Evolutionary conservation across 2,888 invertebrate genomes (phyloP).

Genomic region (Exephanes ischioxanthus): DNA sequence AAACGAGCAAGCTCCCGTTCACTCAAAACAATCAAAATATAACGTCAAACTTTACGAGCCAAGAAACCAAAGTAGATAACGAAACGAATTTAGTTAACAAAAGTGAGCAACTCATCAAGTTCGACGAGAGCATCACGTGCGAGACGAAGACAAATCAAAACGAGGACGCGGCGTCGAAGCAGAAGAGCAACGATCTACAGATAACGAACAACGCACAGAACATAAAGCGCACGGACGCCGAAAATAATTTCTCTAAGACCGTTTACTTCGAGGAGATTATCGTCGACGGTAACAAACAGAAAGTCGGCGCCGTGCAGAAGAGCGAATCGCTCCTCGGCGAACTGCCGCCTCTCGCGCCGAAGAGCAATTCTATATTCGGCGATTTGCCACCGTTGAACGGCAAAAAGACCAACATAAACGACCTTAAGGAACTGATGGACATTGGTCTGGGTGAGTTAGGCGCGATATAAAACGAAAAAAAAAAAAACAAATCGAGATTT

Average conservation of each 20-base stretch:
- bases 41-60: constrained; percentile 70
- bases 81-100: constrained; percentile 76
- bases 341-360: constrained; percentile 78
- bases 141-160: constrained; percentile 78
- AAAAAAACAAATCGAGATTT: not conserved
- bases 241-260: constrained; percentile 80
- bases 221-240: constrained; percentile 74
- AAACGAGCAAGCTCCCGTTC: constrained; percentile 69
- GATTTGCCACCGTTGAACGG: constrained; percentile 83
- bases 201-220: constrained; percentile 81
- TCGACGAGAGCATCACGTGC: constrained; percentile 78
- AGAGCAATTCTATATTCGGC: constrained; percentile 80
- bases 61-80: constrained; percentile 75
- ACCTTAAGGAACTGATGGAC: constrained; percentile 82
- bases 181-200: constrained; percentile 76
- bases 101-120: constrained; percentile 78
- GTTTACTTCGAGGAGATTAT: constrained; percentile 83
- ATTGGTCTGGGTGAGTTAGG: constrained; percentile 78
- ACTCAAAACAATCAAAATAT: constrained; percentile 72
- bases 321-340: constrained; percentile 78
- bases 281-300: constrained; percentile 81
- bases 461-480: too few relatives aligned
- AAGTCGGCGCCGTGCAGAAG: constrained; percentile 75
- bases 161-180: constrained; percentile 71
- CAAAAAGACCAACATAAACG: constrained; percentile 82